These are phyloP conservation scores for Scolanthus callimorphus DNA, from an alignment of 92 coral and sea anemone species.

Conservation along the genomic window DNA sequence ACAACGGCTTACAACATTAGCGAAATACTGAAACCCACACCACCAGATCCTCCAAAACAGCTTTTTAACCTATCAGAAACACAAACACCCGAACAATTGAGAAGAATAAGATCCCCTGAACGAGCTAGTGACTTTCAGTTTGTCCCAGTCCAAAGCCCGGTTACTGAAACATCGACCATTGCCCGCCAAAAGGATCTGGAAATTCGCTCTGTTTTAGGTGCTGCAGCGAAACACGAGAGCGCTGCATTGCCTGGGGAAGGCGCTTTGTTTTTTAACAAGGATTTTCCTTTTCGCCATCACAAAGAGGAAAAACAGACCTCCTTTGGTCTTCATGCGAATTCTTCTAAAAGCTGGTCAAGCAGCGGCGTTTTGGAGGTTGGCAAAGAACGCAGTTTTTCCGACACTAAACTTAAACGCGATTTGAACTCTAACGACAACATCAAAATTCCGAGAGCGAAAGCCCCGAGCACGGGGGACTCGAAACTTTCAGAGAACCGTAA, in stretches of 20 bases:
- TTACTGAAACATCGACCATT: neutral
- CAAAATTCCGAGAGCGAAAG: neutral
- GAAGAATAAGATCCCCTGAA: neutral
- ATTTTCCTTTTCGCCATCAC: conserved; percentile 22
- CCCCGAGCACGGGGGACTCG: neutral
- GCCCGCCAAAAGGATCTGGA: conserved; percentile 1
- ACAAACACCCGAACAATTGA: neutral
- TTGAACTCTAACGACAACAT: neutral
- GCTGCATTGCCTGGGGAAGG: conserved; percentile 33
- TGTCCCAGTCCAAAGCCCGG: neutral
- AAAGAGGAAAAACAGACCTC: conserved; percentile 6
- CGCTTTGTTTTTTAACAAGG: conserved; percentile 15
- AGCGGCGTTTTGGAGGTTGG: neutral
- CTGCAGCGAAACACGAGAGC: conserved; percentile 13
- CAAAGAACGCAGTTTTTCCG: neutral
- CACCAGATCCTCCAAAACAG: conserved; percentile 42
- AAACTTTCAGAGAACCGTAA: conserved; percentile 17
- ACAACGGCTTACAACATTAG: conserved; percentile 14
- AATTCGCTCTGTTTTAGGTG: conserved; percentile 13
- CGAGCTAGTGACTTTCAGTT: conserved; percentile 2
- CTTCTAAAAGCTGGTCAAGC: neutral
- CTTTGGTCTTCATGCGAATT: neutral
- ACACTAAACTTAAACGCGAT: neutral
- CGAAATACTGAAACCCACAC: conserved; percentile 9
- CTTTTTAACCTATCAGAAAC: conserved; percentile 20